Conservation (phyloP, 2,113 vertebrate genomes). For the Chloebia gouldiae region DNA sequence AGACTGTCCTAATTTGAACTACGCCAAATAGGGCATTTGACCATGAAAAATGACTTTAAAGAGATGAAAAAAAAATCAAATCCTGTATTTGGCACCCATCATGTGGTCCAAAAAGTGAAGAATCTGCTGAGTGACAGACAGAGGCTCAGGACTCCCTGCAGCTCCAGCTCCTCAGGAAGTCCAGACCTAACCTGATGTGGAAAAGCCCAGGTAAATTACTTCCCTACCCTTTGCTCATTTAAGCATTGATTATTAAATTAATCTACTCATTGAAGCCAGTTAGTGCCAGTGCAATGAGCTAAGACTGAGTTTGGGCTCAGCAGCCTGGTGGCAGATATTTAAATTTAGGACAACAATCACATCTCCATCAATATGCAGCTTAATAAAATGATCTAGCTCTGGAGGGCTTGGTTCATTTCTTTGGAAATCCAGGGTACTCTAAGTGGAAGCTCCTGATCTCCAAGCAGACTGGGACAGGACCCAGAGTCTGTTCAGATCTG, state of each 20-base stretch:
- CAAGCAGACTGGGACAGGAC: background rate
- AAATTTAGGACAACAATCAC: background rate
- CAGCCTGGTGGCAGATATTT: background rate
- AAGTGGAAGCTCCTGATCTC: background rate
- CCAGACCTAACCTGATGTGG: background rate
- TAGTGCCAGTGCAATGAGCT: background rate
- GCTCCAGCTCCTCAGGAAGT: background rate
- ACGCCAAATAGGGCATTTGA: background rate
- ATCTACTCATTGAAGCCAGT: background rate
- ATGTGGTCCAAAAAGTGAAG: background rate
- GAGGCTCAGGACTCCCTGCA: background rate
- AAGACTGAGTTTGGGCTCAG: background rate
- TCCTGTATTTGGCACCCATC: background rate
- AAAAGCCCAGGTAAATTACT: background rate
- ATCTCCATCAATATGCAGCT: background rate
- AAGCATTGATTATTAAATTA: background rate
- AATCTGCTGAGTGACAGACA: background rate
- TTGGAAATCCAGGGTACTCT: background rate
- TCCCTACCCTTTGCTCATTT: background rate
- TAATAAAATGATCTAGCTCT: background rate
- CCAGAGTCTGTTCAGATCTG: background rate
- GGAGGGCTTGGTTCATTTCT: background rate
- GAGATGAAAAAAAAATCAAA: background rate
- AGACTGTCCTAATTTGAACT: background rate
- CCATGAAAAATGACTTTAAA: slow-evolving; percentile 11